Evolutionary conservation across 2,113 vertebrate genomes (phyloP), one percentile per base, ranked within the genome.

Genomic region (Notiomystis cincta): DNA sequence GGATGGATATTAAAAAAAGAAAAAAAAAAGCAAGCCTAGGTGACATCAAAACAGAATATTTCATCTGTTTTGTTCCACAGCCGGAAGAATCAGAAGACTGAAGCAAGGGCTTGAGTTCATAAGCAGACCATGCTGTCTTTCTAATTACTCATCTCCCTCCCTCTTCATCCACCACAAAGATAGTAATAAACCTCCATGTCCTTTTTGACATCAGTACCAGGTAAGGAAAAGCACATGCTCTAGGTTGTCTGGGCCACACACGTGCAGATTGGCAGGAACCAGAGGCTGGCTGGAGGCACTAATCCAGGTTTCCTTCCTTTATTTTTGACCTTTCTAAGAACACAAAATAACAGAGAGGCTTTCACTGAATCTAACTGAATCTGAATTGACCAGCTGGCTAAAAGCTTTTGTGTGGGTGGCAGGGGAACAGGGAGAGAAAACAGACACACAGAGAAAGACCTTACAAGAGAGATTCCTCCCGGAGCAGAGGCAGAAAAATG

Each of bases 301-400:
- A 42, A 71, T n/a, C 27, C 35, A 47, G 3, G 4, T 28, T 54
- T 47, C 23, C 9, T 62, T 33, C 30, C 50, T 83, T 50, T 30
- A 67, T 42, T 70, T 66, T 42, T 58, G n/a, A 73, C 22, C 54
- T 87, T 82, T 72, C 62, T 66, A 92, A 93, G 58, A 93, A 38
- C 12, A 9, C 22, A 40, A 11, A 22, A 8, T 23, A 51, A 60
- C 3, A 64, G 31, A 71, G 40, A 79, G 28, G 7, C 22, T 66
- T 77, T 89, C 47, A 38, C 9, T 50, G 67, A n/a, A 42, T 70
- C 67, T 53, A n/a, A 47, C 28, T 66, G 64, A 54, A 50, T 23
- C 28, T 66, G 64, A 54, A 50, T 23, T 0, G 7, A 44, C 21
- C 30, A 70, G 19, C 38, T 66, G 27, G 24, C 44, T 83, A 65